Percentiles rank a stretch among this genome's conserved stretches.
phyloP scores from a whole-genome alignment of 2,888 invertebrate species.

The Orthosia gothica region DNA sequence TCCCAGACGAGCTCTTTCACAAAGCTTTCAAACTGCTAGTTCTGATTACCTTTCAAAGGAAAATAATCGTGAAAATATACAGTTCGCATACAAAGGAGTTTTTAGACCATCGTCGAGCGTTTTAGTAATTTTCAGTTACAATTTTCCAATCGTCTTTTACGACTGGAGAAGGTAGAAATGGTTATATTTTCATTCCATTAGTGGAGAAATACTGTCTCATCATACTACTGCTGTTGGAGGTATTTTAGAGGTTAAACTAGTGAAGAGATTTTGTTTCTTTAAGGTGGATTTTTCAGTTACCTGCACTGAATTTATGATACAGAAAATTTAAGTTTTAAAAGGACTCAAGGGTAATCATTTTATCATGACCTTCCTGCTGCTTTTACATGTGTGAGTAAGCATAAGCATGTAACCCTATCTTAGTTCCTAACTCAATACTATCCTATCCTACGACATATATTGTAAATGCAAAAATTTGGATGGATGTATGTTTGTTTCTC shows the following conservation, averaged over 20 bases:
- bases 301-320: too few species aligned
- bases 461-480: too few species aligned
- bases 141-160: conserved; percentile 23
- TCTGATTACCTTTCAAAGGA: background rate
- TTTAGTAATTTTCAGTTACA: conserved; percentile 17
- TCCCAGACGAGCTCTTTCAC: background rate
- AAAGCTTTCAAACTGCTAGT: background rate
- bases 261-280: too few species aligned
- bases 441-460: too few species aligned
- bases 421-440: too few species aligned
- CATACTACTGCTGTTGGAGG: background rate
- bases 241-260: background rate
- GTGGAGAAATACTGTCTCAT: background rate
- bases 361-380: too few species aligned
- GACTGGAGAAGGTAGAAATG: conserved; percentile 1
- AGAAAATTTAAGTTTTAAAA: too few species aligned
- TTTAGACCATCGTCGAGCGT: background rate
- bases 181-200: conserved; percentile 21
- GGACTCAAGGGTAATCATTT: too few species aligned
- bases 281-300: too few species aligned
- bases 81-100: conserved; percentile 8
- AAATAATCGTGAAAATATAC: background rate
- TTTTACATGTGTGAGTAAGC: too few species aligned
- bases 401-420: too few species aligned
- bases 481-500: too few species aligned